Percentiles rank a stretch among this genome's conserved stretches.
These are phyloP conservation scores for Characodon lateralis DNA, from an alignment of 2,797 vertebrate species.

Conservation along the genomic window DNA sequence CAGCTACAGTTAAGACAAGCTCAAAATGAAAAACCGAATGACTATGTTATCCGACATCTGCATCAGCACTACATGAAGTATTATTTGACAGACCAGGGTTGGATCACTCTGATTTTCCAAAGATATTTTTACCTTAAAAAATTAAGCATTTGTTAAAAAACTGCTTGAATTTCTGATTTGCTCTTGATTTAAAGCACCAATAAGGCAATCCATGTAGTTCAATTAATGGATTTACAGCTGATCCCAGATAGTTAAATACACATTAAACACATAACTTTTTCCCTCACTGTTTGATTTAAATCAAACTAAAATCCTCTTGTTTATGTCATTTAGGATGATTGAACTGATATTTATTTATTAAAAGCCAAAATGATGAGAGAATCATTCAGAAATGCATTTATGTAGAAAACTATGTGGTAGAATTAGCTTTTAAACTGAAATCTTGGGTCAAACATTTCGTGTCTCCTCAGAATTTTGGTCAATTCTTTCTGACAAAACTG, in stretches of 20 bases:
- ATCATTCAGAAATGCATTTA: neutral
- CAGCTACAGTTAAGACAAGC: neutral
- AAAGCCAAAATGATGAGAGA: neutral
- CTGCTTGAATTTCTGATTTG: neutral
- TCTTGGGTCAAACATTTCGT: neutral
- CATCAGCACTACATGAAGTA: slow-evolving; percentile 7
- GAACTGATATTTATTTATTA: neutral
- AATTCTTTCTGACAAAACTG: neutral
- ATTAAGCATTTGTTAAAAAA: neutral
- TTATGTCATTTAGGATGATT: neutral
- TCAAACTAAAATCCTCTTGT: neutral
- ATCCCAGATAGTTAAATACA: neutral
- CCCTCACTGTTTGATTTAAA: neutral
- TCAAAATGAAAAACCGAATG: neutral
- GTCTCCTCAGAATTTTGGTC: neutral
- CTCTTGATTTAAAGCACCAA: neutral
- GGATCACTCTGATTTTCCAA: too few species aligned
- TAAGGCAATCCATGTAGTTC: neutral
- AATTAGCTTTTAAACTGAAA: neutral
- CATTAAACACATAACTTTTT: neutral
- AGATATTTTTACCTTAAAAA: neutral
- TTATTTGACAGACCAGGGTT: neutral
- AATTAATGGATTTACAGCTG: neutral
- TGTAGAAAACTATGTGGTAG: neutral
- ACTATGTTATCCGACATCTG: neutral